Conservation (phyloP, 2,113 vertebrate genomes). For the Aphelocoma coerulescens region DNA sequence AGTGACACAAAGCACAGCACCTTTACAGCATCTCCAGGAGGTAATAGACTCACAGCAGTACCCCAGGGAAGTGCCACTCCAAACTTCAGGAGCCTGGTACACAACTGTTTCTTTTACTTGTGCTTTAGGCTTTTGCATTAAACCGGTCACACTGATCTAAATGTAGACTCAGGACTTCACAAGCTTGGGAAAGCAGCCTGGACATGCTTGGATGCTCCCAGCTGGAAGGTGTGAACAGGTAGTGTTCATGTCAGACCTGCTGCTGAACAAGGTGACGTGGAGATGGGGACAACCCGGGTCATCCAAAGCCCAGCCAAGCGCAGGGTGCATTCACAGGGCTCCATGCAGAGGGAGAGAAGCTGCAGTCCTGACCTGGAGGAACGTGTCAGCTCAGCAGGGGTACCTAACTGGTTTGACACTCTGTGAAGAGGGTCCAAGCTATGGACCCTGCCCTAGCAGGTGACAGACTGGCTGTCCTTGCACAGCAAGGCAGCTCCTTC, state of each 20-base stretch:
- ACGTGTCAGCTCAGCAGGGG: neutral
- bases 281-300: neutral
- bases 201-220: neutral
- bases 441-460: neutral
- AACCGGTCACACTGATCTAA: neutral
- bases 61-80: neutral
- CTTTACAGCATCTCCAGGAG: neutral
- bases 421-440: accelerated
- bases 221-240: neutral
- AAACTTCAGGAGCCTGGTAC: neutral
- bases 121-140: neutral
- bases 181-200: neutral
- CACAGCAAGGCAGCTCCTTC: neutral
- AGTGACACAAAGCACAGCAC: neutral
- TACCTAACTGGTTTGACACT: neutral
- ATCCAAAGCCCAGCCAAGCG: neutral
- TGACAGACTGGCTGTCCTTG: neutral
- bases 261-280: neutral
- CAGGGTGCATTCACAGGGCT: neutral
- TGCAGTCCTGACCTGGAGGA: neutral
- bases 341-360: neutral
- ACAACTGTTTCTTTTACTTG: neutral
- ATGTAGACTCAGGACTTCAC: neutral
- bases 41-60: neutral
- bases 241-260: neutral